These are phyloP conservation scores for Mesaphorura yosii DNA, from an alignment of 1,140 invertebrate genomes.

Conservation along the genomic window DNA sequence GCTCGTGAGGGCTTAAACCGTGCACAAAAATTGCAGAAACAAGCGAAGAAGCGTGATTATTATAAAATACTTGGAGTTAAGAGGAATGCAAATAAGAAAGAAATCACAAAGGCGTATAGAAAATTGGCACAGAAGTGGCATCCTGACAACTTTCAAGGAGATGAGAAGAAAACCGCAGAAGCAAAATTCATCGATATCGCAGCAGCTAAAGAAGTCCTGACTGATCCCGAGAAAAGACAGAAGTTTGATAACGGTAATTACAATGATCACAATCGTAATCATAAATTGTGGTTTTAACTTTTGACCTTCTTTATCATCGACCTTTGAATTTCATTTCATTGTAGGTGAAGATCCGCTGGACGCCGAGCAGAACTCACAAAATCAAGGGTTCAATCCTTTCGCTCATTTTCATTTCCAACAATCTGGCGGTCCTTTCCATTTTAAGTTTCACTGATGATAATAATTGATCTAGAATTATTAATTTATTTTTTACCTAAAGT, in stretches of 20 bases:
- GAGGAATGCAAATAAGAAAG: conserved; percentile 76
- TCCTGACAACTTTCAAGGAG: conserved; percentile 84
- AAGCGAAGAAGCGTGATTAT: conserved; percentile 87
- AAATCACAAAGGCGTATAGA: conserved; percentile 92
- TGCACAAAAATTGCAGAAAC: conserved; percentile 88
- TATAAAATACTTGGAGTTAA: conserved; percentile 90
- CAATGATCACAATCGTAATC: too few relatives aligned
- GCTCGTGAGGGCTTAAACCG: conserved; percentile 79
- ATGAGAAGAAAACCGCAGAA: conserved; percentile 80
- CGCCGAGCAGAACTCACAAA: conserved; percentile 56
- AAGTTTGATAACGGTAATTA: conserved; percentile 82
- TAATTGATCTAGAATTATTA: too few relatives aligned
- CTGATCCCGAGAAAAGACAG: conserved; percentile 70
- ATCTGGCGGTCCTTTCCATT: conserved; percentile 73
- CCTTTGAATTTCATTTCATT: too few relatives aligned
- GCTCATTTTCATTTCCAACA: conserved; percentile 73
- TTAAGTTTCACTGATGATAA: conserved; percentile 92
- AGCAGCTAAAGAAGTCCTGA: conserved; percentile 91
- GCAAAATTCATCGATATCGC: conserved; percentile 99
- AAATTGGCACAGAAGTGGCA: conserved; percentile 98
- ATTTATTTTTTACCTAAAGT: too few relatives aligned
- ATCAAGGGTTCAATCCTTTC: conserved; percentile 65
- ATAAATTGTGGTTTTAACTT: too few relatives aligned
- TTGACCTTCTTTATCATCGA: too few relatives aligned
- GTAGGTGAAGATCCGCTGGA: conserved; percentile 96